phyloP scores from a whole-genome alignment of 53 echinoderm and acorn worm species.

The Holothuria leucospilota region DNA sequence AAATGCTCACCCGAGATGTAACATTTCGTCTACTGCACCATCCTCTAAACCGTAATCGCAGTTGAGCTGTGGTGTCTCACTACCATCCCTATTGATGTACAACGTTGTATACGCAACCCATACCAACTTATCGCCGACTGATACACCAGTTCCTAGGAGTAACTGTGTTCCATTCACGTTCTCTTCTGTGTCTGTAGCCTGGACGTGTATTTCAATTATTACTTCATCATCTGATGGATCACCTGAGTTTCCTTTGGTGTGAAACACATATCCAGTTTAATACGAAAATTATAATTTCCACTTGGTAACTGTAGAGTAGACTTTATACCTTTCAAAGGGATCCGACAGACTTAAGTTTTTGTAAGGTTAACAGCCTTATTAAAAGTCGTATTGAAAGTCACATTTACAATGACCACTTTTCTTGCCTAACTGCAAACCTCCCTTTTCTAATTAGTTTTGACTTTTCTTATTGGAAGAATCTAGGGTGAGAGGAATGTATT shows the following conservation, averaged over 20 bases:
- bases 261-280: background rate
- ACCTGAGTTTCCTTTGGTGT: background rate
- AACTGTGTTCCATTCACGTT: constrained; percentile 50
- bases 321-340: no score
- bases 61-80: constrained; percentile 49
- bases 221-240: constrained; percentile 51
- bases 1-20: background rate
- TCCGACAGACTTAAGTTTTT: no score
- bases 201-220: constrained; percentile 52
- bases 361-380: no score
- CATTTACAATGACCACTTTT: no score
- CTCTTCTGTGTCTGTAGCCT: constrained; percentile 49
- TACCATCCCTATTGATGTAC: constrained; percentile 47
- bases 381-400: no score
- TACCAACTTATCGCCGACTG: constrained; percentile 36
- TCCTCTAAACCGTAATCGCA: background rate
- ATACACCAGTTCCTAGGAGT: constrained; percentile 44
- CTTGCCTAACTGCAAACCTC: no score
- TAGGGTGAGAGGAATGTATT: no score
- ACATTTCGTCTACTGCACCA: background rate
- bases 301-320: no score
- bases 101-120: constrained; percentile 63
- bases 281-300: no score
- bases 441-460: no score
- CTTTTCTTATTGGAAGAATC: no score